Base-by-base conservation (phyloP, 1,140 invertebrate genomes). In the Pemphigus obesinymphae region DNA sequence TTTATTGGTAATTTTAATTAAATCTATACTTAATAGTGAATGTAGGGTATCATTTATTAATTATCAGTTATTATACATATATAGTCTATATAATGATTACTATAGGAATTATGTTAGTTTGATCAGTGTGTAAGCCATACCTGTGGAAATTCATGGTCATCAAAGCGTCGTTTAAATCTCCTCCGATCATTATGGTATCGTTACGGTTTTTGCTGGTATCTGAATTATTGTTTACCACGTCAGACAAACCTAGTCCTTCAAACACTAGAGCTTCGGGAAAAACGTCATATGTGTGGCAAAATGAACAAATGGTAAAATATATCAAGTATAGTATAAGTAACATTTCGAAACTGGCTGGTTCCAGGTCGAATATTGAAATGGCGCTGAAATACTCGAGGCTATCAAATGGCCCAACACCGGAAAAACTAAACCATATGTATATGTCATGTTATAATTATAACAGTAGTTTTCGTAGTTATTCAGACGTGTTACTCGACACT, bases 61-160 rank as follows among this genome's bases (percentile, higher is more conserved):
- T 7, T 11, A 45, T 13, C n/a, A n/a, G n/a, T n/a, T n/a, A n/a
- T n/a, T n/a, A n/a, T n/a, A n/a, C n/a, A n/a, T n/a, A n/a, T n/a
- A n/a, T n/a, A n/a, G n/a, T n/a, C n/a, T n/a, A n/a, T n/a, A n/a
- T n/a, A n/a, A n/a, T n/a, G n/a, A n/a, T n/a, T n/a, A n/a, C n/a
- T n/a, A n/a, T n/a, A n/a, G n/a, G n/a, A n/a, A n/a, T n/a, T n/a
- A n/a, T n/a, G n/a, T n/a, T n/a, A n/a, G n/a, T n/a, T n/a, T n/a
- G n/a, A n/a, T n/a, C n/a, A n/a, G n/a, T n/a, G n/a, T n/a, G n/a
- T n/a, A n/a, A n/a, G n/a, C n/a, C 37, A 43, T 45, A 80, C 76
- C 76, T 80, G 76, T 80, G 76, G 17, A 80, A 80, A 31, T 29
- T 45, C 76, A 80, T 80, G 23, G 76, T 80, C 17, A 29, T 63